Conservation (phyloP, 2,797 vertebrate species). For the Pangasius krempfi region DNA sequence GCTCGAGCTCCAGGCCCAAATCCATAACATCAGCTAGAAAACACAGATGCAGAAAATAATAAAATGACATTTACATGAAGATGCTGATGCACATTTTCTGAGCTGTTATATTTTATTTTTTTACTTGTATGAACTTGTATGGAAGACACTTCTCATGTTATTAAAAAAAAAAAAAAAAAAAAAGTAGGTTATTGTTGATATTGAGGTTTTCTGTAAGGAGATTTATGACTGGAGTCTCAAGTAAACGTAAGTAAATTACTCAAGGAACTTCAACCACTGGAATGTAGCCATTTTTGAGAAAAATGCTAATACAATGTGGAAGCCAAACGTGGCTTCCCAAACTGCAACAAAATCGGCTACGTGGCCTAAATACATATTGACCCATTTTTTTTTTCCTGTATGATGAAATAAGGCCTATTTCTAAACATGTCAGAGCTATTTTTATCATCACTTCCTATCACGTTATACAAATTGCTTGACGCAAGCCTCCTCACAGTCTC, state of each 20-base stretch:
- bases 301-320: neutral
- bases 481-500: neutral
- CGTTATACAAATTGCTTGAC: neutral
- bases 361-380: too few relatives aligned
- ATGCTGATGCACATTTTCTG: neutral
- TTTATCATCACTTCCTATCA: neutral
- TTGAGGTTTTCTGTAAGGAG: neutral
- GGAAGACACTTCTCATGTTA: neutral
- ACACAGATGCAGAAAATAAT: neutral
- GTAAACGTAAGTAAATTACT: neutral
- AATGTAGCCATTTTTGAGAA: too few relatives aligned
- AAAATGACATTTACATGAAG: neutral
- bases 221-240: neutral
- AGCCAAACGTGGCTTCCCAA: neutral
- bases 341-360: neutral
- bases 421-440: neutral
- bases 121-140: neutral
- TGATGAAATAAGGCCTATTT: neutral
- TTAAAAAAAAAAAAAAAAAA: neutral
- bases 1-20: neutral
- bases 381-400: neutral
- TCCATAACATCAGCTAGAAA: conserved; percentile 55
- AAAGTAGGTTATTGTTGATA: too few relatives aligned
- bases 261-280: neutral
- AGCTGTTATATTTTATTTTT: neutral